These are phyloP conservation scores for Cathartes aura DNA, from an alignment of 2,113 vertebrate species.

Conservation along the genomic window DNA sequence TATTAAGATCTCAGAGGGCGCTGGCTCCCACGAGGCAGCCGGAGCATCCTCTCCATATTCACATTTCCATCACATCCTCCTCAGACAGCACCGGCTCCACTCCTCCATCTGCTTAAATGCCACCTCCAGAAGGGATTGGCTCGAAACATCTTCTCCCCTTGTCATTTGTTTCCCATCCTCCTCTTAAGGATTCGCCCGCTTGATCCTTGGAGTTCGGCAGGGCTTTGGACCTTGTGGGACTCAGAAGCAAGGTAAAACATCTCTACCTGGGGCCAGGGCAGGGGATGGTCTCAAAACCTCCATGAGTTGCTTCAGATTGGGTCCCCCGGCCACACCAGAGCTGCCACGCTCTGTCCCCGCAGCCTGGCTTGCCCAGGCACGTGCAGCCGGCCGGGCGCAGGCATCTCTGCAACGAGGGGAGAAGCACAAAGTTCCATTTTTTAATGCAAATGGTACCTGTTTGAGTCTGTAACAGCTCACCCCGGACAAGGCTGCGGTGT, in stretches of 20 bases:
- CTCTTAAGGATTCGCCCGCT: not conserved
- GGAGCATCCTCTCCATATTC: conserved; percentile 12
- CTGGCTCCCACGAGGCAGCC: not conserved
- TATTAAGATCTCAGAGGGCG: not conserved
- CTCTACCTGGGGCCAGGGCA: not conserved
- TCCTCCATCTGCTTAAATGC: conserved; percentile 55
- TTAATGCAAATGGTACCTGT: fast-evolving
- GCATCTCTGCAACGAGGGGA: fast-evolving
- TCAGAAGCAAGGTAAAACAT: fast-evolving
- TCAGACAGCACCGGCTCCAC: not conserved
- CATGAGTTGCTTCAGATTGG: no score
- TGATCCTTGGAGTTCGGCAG: not conserved
- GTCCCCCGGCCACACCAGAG: not conserved
- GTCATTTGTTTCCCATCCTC: not conserved
- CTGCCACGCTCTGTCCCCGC: not conserved
- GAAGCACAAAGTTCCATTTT: not conserved
- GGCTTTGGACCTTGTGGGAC: not conserved
- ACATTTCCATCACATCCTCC: conserved; percentile 56
- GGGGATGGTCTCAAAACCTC: not conserved
- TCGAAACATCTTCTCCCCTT: not conserved
- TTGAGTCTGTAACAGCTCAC: not conserved
- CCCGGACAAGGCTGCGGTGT: fast-evolving
- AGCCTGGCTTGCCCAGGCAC: not conserved
- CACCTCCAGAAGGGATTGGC: conserved; percentile 12
- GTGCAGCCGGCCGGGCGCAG: fast-evolving